Conservation (phyloP, 2,797 vertebrate species). For the Syngnathus rostellatus region DNA sequence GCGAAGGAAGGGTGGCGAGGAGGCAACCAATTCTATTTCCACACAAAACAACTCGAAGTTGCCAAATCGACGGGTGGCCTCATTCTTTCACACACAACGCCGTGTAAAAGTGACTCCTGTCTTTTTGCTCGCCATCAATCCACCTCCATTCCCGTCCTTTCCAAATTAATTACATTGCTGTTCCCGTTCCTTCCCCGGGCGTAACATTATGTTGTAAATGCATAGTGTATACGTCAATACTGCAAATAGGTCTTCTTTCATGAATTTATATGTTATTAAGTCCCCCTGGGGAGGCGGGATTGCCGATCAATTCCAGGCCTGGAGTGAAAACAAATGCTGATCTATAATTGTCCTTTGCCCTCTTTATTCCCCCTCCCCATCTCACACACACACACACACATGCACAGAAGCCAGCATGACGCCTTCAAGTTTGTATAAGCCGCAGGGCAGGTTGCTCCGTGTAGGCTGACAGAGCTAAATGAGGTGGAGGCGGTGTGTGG, state of each 20-base stretch:
- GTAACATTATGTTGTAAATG: slow-evolving; percentile 73
- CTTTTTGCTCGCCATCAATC: slow-evolving; percentile 50
- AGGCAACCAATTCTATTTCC: neutral
- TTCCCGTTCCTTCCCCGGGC: slow-evolving; percentile 54
- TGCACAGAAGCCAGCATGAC: slow-evolving; percentile 14
- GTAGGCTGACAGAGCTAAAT: slow-evolving; percentile 49
- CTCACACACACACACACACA: neutral
- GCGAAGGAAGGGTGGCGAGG: slow-evolving; percentile 20
- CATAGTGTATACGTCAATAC: slow-evolving; percentile 73
- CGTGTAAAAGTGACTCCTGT: slow-evolving; percentile 24
- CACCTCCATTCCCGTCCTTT: slow-evolving; percentile 49
- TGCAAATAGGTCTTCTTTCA: slow-evolving; percentile 70
- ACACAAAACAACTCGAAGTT: no score
- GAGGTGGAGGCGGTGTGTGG: slow-evolving; percentile 31
- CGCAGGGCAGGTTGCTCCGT: slow-evolving; percentile 36
- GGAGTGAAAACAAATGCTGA: slow-evolving; percentile 71
- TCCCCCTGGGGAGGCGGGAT: slow-evolving; percentile 49
- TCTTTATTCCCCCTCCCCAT: slow-evolving; percentile 1
- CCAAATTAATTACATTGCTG: slow-evolving; percentile 69
- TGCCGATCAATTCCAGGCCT: slow-evolving; percentile 62
- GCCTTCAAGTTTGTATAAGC: slow-evolving; percentile 52
- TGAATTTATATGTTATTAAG: slow-evolving; percentile 72
- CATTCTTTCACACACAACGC: slow-evolving; percentile 37
- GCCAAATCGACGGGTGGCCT: neutral
- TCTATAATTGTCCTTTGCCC: slow-evolving; percentile 66